These are phyloP conservation scores for Nemoura dubitans DNA, from an alignment of 2,888 invertebrate species.

Conservation along the genomic window DNA sequence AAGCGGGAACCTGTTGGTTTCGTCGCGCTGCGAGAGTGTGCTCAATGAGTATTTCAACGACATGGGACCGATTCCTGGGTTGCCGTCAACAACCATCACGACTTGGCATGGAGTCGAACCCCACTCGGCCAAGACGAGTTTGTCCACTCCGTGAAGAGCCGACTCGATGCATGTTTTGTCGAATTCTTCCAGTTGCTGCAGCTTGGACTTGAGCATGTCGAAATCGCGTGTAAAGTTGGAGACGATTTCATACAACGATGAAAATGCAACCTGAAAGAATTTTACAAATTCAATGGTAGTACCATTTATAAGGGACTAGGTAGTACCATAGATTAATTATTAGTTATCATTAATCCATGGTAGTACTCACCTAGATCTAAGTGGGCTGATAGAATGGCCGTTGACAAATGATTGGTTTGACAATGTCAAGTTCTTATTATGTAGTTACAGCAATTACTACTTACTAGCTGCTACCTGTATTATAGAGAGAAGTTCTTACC, in stretches of 20 bases:
- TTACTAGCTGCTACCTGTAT: no score
- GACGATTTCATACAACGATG: slow-evolving; percentile 68
- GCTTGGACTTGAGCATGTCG: slow-evolving; percentile 77
- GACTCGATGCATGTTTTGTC: slow-evolving; percentile 88
- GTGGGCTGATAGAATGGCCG: no score
- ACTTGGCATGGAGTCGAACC: slow-evolving; percentile 87
- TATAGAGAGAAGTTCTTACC: no score
- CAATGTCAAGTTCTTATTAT: no score
- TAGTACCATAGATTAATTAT: no score
- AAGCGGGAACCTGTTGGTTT: slow-evolving; percentile 69
- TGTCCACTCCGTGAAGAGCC: slow-evolving; percentile 81
- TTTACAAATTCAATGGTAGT: slow-evolving; percentile 9
- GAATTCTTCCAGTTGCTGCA: slow-evolving; percentile 81
- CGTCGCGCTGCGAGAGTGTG: slow-evolving; percentile 60
- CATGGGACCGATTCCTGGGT: slow-evolving; percentile 72
- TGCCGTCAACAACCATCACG: slow-evolving; percentile 80
- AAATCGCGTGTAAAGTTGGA: slow-evolving; percentile 91
- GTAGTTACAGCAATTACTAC: no score
- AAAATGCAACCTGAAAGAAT: slow-evolving; percentile 62
- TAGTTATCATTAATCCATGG: no score
- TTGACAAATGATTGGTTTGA: no score
- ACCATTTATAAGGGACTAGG: no score
- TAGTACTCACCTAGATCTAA: no score
- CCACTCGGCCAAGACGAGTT: slow-evolving; percentile 87
- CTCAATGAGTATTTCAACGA: slow-evolving; percentile 69